Evolutionary conservation across 2,797 vertebrate genomes (phyloP).

Genomic region (Darevskia mixta): DNA sequence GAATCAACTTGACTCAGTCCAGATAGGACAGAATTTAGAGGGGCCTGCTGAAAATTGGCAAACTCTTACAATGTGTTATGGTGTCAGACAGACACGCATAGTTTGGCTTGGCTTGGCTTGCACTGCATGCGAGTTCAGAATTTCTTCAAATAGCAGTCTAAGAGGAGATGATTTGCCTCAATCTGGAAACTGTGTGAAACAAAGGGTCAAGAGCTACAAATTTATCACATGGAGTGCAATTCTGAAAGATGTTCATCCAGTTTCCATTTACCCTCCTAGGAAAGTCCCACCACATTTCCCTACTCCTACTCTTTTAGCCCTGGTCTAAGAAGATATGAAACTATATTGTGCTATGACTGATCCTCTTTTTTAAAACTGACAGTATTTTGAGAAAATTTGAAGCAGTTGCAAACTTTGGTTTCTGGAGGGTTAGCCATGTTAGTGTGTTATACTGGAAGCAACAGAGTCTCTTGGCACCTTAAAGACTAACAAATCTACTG

Average conservation of each 20-base stretch:
- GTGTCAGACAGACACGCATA: no score
- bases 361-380: not conserved
- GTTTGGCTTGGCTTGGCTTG: not conserved
- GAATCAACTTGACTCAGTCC: no score
- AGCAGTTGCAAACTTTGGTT: not conserved
- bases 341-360: not conserved
- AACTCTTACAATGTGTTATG: not conserved
- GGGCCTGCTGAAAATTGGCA: not conserved
- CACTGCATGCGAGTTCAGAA: not conserved
- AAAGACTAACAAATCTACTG: not conserved
- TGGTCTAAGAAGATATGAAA: not conserved
- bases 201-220: not conserved
- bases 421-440: not conserved
- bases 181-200: not conserved
- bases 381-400: not conserved
- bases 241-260: not conserved
- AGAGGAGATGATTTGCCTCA: not conserved
- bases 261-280: constrained; percentile 69
- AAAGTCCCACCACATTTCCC: constrained; percentile 69
- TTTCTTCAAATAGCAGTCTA: not conserved
- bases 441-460: not conserved
- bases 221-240: constrained; percentile 33
- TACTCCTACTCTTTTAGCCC: constrained; percentile 12
- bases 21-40: not conserved
- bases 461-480: not conserved